These are phyloP conservation scores for Octopus sinensis DNA, from an alignment of 1,140 invertebrate genomes.

Conservation along the genomic window DNA sequence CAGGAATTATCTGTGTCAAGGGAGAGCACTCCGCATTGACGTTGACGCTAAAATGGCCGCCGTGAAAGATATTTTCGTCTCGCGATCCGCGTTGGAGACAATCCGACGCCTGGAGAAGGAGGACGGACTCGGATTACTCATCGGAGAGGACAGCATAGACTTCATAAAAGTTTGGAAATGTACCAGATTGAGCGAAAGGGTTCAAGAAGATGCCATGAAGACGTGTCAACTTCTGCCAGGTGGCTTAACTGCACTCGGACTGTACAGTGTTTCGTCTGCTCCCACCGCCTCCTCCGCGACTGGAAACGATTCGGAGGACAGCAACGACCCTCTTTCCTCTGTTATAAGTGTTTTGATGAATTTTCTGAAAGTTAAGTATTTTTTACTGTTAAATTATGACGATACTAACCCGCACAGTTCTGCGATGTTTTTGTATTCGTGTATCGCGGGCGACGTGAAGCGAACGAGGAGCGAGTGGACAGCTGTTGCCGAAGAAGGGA, in stretches of 20 bases:
- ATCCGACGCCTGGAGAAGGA: not conserved
- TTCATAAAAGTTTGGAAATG: not conserved
- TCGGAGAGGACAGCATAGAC: not conserved
- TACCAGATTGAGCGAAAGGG: not conserved
- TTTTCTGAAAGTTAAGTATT: not conserved
- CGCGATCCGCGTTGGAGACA: not conserved
- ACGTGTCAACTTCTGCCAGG: not conserved
- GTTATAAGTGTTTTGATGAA: not conserved
- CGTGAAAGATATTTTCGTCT: not conserved
- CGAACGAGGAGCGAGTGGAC: not conserved
- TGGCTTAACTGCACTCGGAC: not conserved
- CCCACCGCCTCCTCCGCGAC: not conserved
- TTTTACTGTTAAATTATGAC: not conserved
- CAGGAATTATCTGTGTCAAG: not conserved
- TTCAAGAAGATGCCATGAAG: slow-evolving; percentile 8
- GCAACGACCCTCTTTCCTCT: not conserved
- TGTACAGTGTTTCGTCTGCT: not conserved
- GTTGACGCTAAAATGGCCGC: not conserved
- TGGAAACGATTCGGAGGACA: not conserved
- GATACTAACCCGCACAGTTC: not conserved
- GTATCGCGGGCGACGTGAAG: not conserved
- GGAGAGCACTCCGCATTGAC: not conserved
- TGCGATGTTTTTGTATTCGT: not conserved
- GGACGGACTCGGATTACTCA: not conserved
- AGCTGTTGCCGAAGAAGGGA: not conserved